Evolutionary conservation across 2,888 invertebrate genomes (phyloP), one percentile per base, ranked within the genome.

Genomic region (Spodoptera littoralis): DNA sequence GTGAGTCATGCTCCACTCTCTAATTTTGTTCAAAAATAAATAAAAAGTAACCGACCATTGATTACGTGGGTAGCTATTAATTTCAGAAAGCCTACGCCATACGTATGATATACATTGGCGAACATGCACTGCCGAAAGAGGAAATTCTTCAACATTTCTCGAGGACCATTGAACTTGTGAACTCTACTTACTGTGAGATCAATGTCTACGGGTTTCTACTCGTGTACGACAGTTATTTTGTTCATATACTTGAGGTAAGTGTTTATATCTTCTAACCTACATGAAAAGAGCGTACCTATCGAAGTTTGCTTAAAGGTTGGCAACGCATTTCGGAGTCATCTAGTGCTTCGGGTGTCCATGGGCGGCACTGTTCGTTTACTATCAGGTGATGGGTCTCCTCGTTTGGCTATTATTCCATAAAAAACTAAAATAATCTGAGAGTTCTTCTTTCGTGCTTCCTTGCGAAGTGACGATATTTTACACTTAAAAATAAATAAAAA

Each of bases 231-330:
- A 90, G 89, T 56, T 95, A 94, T 80, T 95, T 95, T 76, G 90
- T 95, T 27, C 95, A 95, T 74, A 86, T 95, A 73, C 66, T 95
- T 22, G 95, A 95, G 93, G 95, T 95, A 72, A 77, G 90, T 87
- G 41, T 1, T 24, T 36, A 13, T 18, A 18, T 18, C 1, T 18
- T 18, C 18, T 18, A 18, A 18, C 18, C 8, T 65, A 11, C 1
- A 22, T 24, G 13, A 43, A 8, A 6, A 24, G 12, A 1, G 30
- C 3, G 27, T 27, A 27, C 27, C 27, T 27, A 27, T 27, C 27
- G 3, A 27, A 27, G 27, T 27, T 27, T 27, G 3, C 3, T 27
- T 27, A 27, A 27, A 27, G 5, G 27, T 27, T 4, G 3, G 3
- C 27, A 4, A 27, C 27, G 18, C 18, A 18, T 18, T 18, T 18